Evolutionary conservation across 1,140 invertebrate genomes (phyloP), one percentile per base, ranked within the genome.

Genomic region (Drosophila tristis): DNA sequence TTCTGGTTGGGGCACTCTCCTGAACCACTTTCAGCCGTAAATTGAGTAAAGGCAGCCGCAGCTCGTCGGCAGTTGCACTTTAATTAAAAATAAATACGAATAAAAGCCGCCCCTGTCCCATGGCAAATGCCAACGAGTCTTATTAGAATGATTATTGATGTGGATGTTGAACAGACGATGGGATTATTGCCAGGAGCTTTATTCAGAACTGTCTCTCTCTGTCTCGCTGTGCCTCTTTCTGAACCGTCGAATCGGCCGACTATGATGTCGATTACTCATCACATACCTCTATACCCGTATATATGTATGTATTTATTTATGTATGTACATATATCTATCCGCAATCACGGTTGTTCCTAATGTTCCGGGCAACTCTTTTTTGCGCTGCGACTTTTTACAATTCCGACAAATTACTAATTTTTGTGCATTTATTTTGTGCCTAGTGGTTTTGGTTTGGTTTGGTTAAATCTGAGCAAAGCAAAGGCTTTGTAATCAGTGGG

Each of bases 41-140:
- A 86, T 86, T 86, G 82, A 86, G 70, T 63, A 86, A 86, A 86
- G 82, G 78, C 58, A 42, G 78, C 82, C 82, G 82, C 81, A 78
- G 56, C 51, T 78, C 26, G 66, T 61, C 76, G 82, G 49, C 82
- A 63, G 56, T 68, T 78, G 70, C 78, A 82, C 78, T 89, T 86
- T 76, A 87, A 86, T 86, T 86, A 86, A 87, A 75, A 68, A 47
- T 59, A 78, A 75, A 82, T 87, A 53, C 16, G 23, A 39, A 48
- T 66, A 65, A 66, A 74, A 54, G 29, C 70, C 53, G 51, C n/a
- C n/a, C 5, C 1, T n/a, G n/a, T 11, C 8, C 49, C 50, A 39
- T 35, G 4, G 2, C 13, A 80, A 72, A 72, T 76, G 65, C 48
- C 66, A 72, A 57, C 49, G 2, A 54, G 51, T 76, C 48, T 76